Percentiles rank a stretch among this genome's conserved stretches.
phyloP scores from a whole-genome alignment of 2,113 vertebrate genomes.

The Dipodomys merriami region DNA sequence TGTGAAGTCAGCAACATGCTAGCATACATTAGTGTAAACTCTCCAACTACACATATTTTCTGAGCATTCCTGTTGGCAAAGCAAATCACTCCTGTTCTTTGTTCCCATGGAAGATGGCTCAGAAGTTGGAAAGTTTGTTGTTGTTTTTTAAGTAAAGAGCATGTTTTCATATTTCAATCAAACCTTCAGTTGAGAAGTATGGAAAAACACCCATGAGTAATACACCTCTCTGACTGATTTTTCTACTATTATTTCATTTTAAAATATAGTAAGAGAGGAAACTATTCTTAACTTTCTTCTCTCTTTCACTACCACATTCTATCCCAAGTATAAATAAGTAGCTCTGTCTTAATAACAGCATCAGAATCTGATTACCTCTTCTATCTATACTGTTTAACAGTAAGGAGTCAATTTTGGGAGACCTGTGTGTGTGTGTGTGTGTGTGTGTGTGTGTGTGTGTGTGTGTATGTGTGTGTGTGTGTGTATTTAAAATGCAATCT shows the following conservation, averaged over 20 bases:
- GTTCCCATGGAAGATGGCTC: neutral
- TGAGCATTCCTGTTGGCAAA: neutral
- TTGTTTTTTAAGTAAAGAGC: neutral
- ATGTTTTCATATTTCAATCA: conserved; percentile 27
- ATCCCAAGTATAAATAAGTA: neutral
- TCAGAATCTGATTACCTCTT: neutral
- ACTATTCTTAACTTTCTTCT: neutral
- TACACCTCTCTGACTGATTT: conserved; percentile 2
- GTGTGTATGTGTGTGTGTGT: no score
- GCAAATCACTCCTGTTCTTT: neutral
- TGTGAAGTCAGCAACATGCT: neutral
- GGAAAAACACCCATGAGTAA: neutral
- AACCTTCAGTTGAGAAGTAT: neutral
- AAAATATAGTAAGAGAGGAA: neutral
- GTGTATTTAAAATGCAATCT: no score
- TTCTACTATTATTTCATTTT: neutral
- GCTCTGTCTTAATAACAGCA: neutral
- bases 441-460: no score
- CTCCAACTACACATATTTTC: neutral
- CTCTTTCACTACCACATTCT: neutral
- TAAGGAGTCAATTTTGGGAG: neutral
- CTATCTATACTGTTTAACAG: neutral
- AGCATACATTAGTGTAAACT: neutral
- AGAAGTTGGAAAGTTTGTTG: neutral
- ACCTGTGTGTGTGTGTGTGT: no score